Evolutionary conservation across 2,113 vertebrate species (phyloP).

Genomic region (Aptenodytes patagonicus): DNA sequence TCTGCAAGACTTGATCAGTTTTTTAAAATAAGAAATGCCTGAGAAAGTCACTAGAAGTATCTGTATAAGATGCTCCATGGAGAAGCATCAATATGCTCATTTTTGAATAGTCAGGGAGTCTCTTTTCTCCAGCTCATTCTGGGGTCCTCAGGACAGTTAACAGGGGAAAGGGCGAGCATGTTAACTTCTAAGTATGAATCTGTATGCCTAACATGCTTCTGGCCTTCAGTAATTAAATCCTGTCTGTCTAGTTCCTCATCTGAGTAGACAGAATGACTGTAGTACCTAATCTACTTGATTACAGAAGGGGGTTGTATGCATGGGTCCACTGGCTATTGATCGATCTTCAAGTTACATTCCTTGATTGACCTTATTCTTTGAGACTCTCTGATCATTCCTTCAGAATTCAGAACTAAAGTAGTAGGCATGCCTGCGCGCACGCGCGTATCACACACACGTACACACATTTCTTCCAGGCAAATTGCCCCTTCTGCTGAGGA

Average conservation of each 20-base stretch:
- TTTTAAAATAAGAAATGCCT: neutral
- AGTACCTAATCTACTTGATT: neutral
- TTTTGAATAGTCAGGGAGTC: neutral
- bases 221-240: neutral
- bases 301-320: neutral
- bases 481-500: neutral
- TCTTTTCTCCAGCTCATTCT: neutral
- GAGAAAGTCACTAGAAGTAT: neutral
- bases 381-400: neutral
- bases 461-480: neutral
- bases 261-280: neutral
- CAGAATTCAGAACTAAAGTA: neutral
- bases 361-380: neutral
- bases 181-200: neutral
- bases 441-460: too few relatives aligned
- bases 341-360: neutral
- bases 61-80: neutral
- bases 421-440: neutral
- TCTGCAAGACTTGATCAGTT: neutral
- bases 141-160: neutral
- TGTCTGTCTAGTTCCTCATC: neutral
- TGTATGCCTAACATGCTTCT: neutral
- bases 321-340: neutral
- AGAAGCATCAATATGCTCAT: neutral
- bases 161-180: neutral